Base-by-base conservation (phyloP, 1,140 invertebrate genomes). In the Drosophila kohkoa region DNA sequence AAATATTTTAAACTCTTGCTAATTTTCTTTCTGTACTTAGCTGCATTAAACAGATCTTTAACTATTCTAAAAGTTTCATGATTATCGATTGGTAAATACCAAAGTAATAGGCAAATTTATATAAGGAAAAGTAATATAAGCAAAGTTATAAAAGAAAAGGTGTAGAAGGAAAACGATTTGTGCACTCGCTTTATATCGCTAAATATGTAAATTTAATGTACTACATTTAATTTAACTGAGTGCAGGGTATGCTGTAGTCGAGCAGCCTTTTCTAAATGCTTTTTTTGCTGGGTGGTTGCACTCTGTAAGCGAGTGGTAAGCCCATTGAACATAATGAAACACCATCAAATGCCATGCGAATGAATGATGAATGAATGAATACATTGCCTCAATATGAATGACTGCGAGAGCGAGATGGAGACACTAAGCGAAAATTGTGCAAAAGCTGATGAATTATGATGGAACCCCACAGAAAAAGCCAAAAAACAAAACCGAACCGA, bases 391-490 rank as follows among this genome's bases (percentile, higher is more conserved):
- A 51, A 30, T 41, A 52, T 69, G 46, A 60, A 15, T 63, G 51
- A 28, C 28, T n/a, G 28, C 10, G 15, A 38, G 51, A 63, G 46
- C 45, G 58, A 5, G 35, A 45, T 5, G 11, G 11, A 43, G 13
- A 43, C 55, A 51, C 55, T 30, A 41, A 28, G 70, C 70, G 66
- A 70, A 70, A 63, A 71, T 75, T 71, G 72, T 70, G 81, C 72
- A 63, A 75, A 72, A 70, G 52, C 43, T 79, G 43, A 79, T 79
- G 75, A 79, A 77, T 77, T 75, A 75, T 75, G 72, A 71, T 38
- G 58, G 46, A 57, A 20, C n/a, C 35, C 20, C 20, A 25, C 20
- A 25, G 20, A 25, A 25, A 32, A 32, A 15, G 8, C 7, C 30
- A 38, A 2, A n/a, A 45, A 32, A 25, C 20, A 25, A 43, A 15